Percentiles rank a stretch among this genome's conserved stretches.
Evolutionary conservation across 2,888 invertebrate species (phyloP).

Genomic region (Luperina nickerlii): DNA sequence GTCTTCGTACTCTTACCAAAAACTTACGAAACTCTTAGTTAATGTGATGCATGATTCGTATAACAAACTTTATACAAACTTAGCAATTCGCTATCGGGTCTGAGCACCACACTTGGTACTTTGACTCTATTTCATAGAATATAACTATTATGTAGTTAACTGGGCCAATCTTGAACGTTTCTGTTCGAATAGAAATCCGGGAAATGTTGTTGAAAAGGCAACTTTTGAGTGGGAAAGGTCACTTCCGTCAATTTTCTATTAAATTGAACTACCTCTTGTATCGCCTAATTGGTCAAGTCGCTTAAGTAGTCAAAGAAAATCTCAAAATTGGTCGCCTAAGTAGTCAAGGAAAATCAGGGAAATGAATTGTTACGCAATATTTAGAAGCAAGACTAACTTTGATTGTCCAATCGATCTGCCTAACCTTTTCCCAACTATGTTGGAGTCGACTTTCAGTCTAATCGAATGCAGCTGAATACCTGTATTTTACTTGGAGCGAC

Average conservation of each 20-base stretch:
- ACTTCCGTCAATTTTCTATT: not conserved
- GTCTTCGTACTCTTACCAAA: slow-evolving; percentile 57
- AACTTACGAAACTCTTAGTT: slow-evolving; percentile 60
- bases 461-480: no score
- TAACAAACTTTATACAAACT: slow-evolving; percentile 65
- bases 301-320: no score
- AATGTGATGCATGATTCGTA: slow-evolving; percentile 74
- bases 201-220: not conserved
- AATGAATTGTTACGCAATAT: no score
- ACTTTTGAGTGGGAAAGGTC: slow-evolving; percentile 3
- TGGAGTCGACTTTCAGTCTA: no score
- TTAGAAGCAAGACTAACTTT: no score
- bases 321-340: no score
- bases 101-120: slow-evolving; percentile 26
- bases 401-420: no score
- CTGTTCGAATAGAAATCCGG: not conserved
- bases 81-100: slow-evolving; percentile 66
- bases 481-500: no score
- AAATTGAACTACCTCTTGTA: no score
- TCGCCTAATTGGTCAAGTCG: not conserved
- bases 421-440: no score
- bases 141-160: slow-evolving; percentile 7
- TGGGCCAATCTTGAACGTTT: slow-evolving; percentile 31
- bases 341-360: no score
- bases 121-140: slow-evolving; percentile 30